phyloP scores from a whole-genome alignment of 2,113 vertebrate genomes.

The Melanocharis versteri region DNA sequence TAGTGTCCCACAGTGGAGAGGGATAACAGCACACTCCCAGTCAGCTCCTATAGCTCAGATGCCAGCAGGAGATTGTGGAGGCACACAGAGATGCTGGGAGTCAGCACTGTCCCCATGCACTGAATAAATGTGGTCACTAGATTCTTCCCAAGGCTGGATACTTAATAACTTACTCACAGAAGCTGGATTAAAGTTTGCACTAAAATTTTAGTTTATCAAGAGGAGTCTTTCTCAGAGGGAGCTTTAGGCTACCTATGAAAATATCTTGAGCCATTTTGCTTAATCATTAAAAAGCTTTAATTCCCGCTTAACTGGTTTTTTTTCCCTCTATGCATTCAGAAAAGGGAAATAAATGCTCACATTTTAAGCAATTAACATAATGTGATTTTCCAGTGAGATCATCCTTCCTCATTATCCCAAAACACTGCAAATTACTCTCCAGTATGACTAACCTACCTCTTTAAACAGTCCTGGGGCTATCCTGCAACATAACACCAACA shows the following conservation, averaged over 20 bases:
- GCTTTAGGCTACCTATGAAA: not conserved
- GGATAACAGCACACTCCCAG: not conserved
- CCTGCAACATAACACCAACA: not conserved
- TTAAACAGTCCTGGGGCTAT: not conserved
- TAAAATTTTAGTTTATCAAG: not conserved
- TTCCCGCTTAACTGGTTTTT: not conserved
- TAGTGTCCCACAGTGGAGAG: not conserved
- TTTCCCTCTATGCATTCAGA: not conserved
- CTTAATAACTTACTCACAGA: not conserved
- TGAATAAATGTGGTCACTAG: fast-evolving
- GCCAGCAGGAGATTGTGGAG: not conserved
- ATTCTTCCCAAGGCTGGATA: not conserved
- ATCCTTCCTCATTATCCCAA: not conserved
- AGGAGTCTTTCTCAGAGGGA: not conserved
- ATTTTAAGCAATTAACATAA: not conserved
- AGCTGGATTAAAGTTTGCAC: not conserved
- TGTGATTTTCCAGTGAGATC: not conserved
- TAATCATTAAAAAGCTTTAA: not conserved
- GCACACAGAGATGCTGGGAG: not conserved
- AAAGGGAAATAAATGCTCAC: not conserved
- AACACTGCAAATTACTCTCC: not conserved
- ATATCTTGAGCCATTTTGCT: not conserved
- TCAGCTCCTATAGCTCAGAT: not conserved
- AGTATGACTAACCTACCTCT: not conserved
- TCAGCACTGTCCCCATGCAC: no score